Evolutionary conservation across 2,113 vertebrate species (phyloP).

Genomic region (Ardeotis arabs): DNA sequence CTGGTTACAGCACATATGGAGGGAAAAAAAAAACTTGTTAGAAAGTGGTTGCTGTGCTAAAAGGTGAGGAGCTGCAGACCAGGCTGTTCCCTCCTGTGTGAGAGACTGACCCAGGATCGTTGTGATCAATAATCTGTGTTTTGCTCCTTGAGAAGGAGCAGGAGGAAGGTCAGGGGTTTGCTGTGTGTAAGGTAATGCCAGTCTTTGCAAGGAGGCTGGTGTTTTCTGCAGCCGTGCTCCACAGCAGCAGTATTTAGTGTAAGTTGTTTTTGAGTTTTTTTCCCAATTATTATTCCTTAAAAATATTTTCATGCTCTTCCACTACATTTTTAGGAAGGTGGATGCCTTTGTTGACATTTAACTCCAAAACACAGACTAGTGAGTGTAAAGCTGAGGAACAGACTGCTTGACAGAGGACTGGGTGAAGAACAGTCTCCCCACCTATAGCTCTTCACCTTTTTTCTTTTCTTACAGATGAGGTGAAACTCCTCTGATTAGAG

Average conservation of each 20-base stretch:
- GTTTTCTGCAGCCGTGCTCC: neutral
- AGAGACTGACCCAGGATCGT: rapidly evolving
- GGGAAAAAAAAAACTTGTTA: neutral
- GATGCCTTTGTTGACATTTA: neutral
- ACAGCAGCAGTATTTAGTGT: neutral
- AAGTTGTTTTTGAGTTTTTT: neutral
- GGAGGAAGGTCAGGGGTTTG: neutral
- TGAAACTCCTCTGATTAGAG: neutral
- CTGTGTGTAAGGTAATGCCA: neutral
- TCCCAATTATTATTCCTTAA: neutral
- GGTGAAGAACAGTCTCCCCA: neutral
- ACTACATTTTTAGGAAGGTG: neutral
- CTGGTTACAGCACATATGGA: neutral
- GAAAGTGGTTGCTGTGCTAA: neutral
- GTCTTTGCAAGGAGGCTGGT: neutral
- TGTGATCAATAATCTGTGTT: neutral
- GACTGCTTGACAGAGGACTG: neutral
- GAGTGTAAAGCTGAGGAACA: neutral
- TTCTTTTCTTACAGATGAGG: neutral
- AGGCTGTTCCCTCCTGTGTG: neutral
- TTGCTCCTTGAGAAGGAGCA: neutral
- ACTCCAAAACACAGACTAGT: neutral
- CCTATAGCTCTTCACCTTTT: neutral
- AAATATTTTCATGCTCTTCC: neutral
- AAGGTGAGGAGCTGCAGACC: neutral